These are phyloP conservation scores for Xenus cinereus DNA, from an alignment of 2,113 vertebrate genomes.

Conservation along the genomic window DNA sequence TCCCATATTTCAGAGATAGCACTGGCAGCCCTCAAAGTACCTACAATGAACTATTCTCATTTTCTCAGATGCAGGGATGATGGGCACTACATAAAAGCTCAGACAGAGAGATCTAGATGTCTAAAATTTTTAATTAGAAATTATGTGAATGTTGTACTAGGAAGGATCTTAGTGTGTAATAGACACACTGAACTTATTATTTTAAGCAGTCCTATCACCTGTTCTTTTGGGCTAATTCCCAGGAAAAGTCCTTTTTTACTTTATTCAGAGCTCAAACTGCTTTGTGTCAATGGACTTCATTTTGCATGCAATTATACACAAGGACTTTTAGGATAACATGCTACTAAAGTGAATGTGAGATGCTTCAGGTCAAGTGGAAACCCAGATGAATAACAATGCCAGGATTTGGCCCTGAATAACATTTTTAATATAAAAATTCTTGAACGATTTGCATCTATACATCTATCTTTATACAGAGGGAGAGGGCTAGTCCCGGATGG, in stretches of 20 bases:
- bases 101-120: conserved; percentile 13
- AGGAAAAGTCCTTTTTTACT: not conserved
- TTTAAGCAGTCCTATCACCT: conserved; percentile 23
- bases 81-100: not conserved
- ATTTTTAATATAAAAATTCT: not conserved
- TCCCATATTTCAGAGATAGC: conserved; percentile 72
- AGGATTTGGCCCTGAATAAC: not conserved
- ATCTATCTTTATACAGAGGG: not conserved
- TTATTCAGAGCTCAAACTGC: not conserved
- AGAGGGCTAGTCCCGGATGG: not conserved
- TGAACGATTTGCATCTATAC: not conserved
- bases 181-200: conserved; percentile 54
- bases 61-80: not conserved
- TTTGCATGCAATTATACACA: not conserved
- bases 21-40: conserved; percentile 49
- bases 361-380: not conserved
- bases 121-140: conserved; percentile 42
- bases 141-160: not conserved
- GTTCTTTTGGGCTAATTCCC: not conserved
- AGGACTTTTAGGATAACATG: not conserved
- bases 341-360: not conserved
- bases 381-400: not conserved
- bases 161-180: conserved; percentile 18
- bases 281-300: not conserved
- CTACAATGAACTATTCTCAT: conserved; percentile 39